Evolutionary conservation across 1,140 invertebrate species (phyloP), one percentile per base, ranked within the genome.

Genomic region (Nasonia longicornis): DNA sequence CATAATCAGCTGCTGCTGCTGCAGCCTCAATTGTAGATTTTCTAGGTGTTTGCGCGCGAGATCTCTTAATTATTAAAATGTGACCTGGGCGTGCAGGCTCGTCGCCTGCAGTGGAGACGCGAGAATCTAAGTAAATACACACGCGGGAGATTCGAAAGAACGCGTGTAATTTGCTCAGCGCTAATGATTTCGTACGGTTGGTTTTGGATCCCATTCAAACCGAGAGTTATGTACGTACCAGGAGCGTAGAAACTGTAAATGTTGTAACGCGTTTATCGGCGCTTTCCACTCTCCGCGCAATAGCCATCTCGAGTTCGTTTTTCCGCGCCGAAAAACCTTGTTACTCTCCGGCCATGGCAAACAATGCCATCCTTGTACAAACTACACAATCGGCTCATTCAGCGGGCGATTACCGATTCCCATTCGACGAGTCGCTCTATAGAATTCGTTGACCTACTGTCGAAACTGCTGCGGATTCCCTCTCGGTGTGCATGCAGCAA

Each of bases 61-160:
- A 31, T 77, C 58, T 67, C 35, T 77, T 77, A 77, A 77, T 77
- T 66, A 77, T 77, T 77, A 22, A 77, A 77, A 77, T 66, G 6
- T 66, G 75, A 66, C 63, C 63, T n/a, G 38, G 31, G 31, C 4
- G 22, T 20, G 35, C 35, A 38, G 35, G 35, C 45, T 48, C 45
- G 11, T 11, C 12, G 52, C 52, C 14, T 0, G 1, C 11, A 69
- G 20, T 12, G 14, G 7, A 29, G 31, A 16, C 66, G 26, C 66
- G 26, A 35, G 26, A 20, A 69, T 69, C 31, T 35, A 69, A 35
- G 66, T 29, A 69, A 69, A 69, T 58, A 69, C 22, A 8, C 35
- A 8, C 6, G 38, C 38, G 38, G 10, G 38, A 8, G 8, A 42
- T 42, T 42, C 38, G 26, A 12, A 35, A 69, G 66, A 29, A 35